Evolutionary conservation across 2,113 vertebrate species (phyloP).

Genomic region (Sebastes fasciatus): DNA sequence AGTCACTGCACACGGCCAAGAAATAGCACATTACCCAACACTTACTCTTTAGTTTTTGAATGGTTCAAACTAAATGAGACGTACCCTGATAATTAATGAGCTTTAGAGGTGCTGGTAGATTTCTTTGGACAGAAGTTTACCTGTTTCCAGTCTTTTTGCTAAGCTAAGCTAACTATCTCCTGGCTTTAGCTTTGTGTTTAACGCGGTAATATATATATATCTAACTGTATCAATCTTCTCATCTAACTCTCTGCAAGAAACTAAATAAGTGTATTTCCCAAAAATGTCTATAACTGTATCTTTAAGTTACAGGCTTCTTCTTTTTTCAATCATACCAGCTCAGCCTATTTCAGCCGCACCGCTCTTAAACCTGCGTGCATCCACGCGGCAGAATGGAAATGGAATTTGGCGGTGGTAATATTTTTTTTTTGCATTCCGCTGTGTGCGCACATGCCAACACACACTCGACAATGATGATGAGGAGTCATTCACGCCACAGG

Average conservation of each 20-base stretch:
- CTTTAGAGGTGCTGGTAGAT: background rate
- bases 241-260: background rate
- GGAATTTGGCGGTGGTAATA: background rate
- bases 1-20: background rate
- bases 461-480: constrained; percentile 3
- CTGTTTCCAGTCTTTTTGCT: background rate
- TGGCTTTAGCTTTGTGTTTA: background rate
- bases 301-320: background rate
- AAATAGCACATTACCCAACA: background rate
- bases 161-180: background rate
- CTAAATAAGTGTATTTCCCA: background rate
- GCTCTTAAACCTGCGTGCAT: background rate
- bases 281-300: background rate
- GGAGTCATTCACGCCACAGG: constrained; percentile 35
- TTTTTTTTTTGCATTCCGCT: background rate
- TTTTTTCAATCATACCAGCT: background rate
- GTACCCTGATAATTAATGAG: background rate
- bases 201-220: too few species aligned
- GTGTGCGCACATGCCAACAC: constrained; percentile 4
- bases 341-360: background rate
- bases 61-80: background rate
- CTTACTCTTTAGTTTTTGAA: background rate
- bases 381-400: constrained; percentile 1
- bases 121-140: background rate
- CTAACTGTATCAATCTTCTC: background rate